These are phyloP conservation scores for Manis crassicaudata DNA, from an alignment of 2,797 vertebrate genomes.

Conservation along the genomic window DNA sequence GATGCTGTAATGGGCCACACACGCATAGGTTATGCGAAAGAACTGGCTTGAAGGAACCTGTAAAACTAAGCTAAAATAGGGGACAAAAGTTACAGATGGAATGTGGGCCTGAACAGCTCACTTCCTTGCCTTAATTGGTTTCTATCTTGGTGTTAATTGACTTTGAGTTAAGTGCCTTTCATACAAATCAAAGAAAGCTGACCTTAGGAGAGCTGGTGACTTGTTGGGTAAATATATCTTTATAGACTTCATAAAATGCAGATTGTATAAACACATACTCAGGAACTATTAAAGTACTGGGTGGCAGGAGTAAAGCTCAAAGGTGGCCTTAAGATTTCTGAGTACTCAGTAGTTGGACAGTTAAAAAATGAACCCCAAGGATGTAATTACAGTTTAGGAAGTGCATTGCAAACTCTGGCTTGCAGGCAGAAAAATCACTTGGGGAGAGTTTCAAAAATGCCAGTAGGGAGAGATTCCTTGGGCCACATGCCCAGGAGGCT, in stretches of 20 bases:
- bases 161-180: constrained; percentile 46
- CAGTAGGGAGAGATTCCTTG: neutral
- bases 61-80: constrained; percentile 49
- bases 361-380: constrained; percentile 28
- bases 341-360: neutral
- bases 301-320: constrained; percentile 54
- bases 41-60: constrained; percentile 45
- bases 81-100: neutral
- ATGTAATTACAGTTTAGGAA: constrained; percentile 4
- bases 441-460: constrained; percentile 11
- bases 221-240: constrained; percentile 74
- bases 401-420: neutral
- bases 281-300: constrained; percentile 69
- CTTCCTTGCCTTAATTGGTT: constrained; percentile 59
- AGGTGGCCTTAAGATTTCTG: constrained; percentile 49
- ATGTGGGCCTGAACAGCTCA: constrained; percentile 41
- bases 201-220: constrained; percentile 61
- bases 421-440: neutral
- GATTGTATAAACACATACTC: constrained; percentile 73
- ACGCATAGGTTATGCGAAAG: neutral
- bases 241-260: constrained; percentile 72
- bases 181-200: constrained; percentile 23
- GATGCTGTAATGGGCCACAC: constrained; percentile 8
- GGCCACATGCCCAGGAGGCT: neutral
- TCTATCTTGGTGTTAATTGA: constrained; percentile 23